These are phyloP conservation scores for Sarotherodon lohbergeri DNA, from an alignment of 2,113 vertebrate genomes.

Conservation along the genomic window DNA sequence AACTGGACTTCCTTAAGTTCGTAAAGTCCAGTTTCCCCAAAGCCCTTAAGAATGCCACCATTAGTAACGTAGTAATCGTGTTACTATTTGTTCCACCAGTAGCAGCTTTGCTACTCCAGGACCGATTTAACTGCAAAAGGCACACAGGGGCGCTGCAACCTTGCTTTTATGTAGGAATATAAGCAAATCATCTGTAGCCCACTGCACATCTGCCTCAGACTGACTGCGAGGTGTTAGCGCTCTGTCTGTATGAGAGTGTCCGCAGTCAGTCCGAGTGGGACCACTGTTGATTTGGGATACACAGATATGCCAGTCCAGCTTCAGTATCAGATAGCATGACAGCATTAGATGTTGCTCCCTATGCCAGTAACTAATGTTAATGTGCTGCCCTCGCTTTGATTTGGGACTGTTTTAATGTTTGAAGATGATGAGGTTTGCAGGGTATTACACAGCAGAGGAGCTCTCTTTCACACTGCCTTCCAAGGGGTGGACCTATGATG, in stretches of 20 bases:
- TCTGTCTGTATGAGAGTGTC: background rate
- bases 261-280: background rate
- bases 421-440: background rate
- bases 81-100: background rate
- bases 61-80: background rate
- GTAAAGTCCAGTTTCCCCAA: background rate
- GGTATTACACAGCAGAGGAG: background rate
- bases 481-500: background rate
- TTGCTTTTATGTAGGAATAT: background rate
- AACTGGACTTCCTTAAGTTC: background rate
- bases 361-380: background rate
- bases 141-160: background rate
- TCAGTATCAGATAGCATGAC: background rate
- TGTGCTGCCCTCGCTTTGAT: background rate
- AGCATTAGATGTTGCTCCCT: background rate
- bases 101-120: background rate
- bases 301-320: background rate
- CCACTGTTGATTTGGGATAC: background rate
- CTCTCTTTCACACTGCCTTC: background rate
- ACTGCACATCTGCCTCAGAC: background rate
- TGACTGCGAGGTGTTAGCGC: background rate
- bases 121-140: background rate
- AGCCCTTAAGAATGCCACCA: background rate
- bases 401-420: background rate
- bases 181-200: background rate